A percentile compares a stretch with the other conserved stretches of the same genome.
Evolutionary conservation across 2,797 vertebrate species (phyloP).

Genomic region (Sebastiscus albofasciatus): DNA sequence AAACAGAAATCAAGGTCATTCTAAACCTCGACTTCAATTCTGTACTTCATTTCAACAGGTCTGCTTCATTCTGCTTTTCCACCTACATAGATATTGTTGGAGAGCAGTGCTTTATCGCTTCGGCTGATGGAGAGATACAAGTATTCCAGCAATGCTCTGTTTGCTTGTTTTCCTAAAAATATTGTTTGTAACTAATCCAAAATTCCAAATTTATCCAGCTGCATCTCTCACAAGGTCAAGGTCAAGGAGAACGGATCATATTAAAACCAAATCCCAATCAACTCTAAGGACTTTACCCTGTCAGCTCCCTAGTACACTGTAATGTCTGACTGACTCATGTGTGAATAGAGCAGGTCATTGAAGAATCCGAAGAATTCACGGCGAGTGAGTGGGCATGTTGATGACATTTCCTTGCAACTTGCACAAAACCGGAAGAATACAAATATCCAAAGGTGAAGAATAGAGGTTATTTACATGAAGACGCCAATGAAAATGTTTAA

Average conservation of each 20-base stretch:
- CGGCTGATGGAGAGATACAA: conserved; percentile 6
- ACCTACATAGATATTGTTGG: neutral
- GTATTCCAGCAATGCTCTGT: neutral
- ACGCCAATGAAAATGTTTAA: neutral
- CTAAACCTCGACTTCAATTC: neutral
- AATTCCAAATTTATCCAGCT: neutral
- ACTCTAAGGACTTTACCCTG: neutral
- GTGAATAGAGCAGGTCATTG: neutral
- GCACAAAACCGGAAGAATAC: neutral
- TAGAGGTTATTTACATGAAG: neutral
- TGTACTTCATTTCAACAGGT: neutral
- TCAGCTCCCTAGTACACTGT: neutral
- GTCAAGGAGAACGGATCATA: neutral
- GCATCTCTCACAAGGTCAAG: conserved; percentile 6
- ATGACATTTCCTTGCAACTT: neutral
- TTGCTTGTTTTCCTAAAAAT: neutral
- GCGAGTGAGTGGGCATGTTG: neutral
- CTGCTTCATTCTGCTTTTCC: neutral
- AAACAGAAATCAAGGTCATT: conserved; percentile 8
- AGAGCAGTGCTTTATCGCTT: neutral
- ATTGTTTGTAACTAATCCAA: neutral
- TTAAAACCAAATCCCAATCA: neutral
- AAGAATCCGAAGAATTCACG: neutral
- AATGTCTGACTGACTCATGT: neutral
- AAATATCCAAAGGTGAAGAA: neutral